Percentiles rank a stretch among this genome's conserved stretches.
Evolutionary conservation across 2,888 invertebrate species (phyloP).

Genomic region (Alloplasta piceator): DNA sequence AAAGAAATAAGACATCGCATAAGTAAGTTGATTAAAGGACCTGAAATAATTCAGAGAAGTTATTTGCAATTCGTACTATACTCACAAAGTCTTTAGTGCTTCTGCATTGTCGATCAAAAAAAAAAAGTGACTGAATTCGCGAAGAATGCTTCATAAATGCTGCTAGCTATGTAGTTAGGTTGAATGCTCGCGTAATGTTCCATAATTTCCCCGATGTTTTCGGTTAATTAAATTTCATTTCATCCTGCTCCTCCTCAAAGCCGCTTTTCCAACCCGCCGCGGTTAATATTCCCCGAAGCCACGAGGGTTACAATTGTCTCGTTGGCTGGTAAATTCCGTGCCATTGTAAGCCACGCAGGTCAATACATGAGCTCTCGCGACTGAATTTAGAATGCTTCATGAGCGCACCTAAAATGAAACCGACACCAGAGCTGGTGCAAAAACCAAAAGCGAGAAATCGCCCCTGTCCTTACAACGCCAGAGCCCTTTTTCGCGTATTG

Average conservation of each 20-base stretch:
- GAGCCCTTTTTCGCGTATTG: too few relatives aligned
- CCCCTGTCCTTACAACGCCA: too few relatives aligned
- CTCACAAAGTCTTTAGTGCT: too few relatives aligned
- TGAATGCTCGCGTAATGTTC: conserved; percentile 69
- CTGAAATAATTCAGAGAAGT: too few relatives aligned
- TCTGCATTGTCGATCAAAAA: too few relatives aligned
- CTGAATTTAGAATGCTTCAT: conserved; percentile 39
- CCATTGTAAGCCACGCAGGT: conserved; percentile 17
- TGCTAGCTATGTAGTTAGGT: too few relatives aligned
- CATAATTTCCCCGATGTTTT: conserved; percentile 77
- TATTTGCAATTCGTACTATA: too few relatives aligned
- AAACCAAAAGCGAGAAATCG: too few relatives aligned
- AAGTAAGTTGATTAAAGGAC: too few relatives aligned
- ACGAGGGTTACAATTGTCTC: conserved; percentile 56
- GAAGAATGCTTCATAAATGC: too few relatives aligned
- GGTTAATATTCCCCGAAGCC: conserved; percentile 65
- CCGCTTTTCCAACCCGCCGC: conserved; percentile 70
- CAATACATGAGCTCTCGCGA: conserved; percentile 35
- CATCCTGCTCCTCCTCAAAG: conserved; percentile 64
- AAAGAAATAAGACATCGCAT: too few relatives aligned
- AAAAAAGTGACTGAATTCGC: too few relatives aligned
- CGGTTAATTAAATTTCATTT: conserved; percentile 80
- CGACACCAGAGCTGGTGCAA: background rate
- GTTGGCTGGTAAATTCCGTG: conserved; percentile 12
- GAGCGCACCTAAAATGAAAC: background rate